Evolutionary conservation across 1,140 invertebrate species (phyloP), one percentile per base, ranked within the genome.

Genomic region (Alviniconcha marisindica): DNA sequence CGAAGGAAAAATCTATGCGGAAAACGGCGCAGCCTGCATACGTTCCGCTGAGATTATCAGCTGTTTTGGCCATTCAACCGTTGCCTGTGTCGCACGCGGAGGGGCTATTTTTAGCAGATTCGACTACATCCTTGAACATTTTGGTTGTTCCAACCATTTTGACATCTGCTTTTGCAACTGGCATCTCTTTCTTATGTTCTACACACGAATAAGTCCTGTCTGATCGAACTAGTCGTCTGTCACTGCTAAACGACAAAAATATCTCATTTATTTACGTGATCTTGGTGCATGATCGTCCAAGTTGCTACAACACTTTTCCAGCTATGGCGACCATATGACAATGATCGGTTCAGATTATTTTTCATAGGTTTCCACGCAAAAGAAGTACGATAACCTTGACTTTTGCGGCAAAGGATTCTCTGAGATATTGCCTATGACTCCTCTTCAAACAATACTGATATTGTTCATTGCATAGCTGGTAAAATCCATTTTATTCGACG

Each of bases 251-350:
- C 5, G 44, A 48, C 44, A 48, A 48, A 48, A 48, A 48, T 48
- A 48, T 48, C 5, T 48, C 44, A 5, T 48, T 48, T 48, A 48
- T 48, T 48, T 48, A 48, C 44, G 44, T 18, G 44, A 60, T 79
- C 56, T 60, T 15, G 44, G 28, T 80, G 48, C 21, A 69, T 69
- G 40, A 54, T 54, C 63, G 31, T 33, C 66, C 69, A 77, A 84
- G 83, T 84, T 84, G 83, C 83, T 81, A 84, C 83, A 84, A 84
- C 83, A 84, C 77, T 66, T 28, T 44, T n/a, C 42, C 78, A 51
- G 83, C 78, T 84, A 84, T 84, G 83, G 77, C 83, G 83, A 84
- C 83, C 77, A 84, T 48, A 73, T 81, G 78, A 80, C 78, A 80
- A 80, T 80, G 38, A 80, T 69, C 78, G 31, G 56, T 60, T 69